phyloP scores from a whole-genome alignment of 2,797 vertebrate genomes.

The Gallirallus australis region DNA sequence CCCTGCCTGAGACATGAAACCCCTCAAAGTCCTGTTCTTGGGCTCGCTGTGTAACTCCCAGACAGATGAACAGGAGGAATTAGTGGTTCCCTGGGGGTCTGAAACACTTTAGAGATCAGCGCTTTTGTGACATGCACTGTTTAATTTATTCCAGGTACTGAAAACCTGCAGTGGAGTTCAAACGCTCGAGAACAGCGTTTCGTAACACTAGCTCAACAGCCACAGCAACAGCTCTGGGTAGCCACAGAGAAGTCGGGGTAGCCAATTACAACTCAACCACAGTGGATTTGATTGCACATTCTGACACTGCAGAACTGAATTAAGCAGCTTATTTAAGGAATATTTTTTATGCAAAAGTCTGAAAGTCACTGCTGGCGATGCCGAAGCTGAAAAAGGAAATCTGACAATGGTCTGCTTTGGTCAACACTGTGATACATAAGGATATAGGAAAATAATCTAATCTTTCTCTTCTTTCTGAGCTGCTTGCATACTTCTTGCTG shows the following conservation, averaged over 20 bases:
- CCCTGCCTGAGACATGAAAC: not conserved
- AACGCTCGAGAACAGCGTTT: not conserved
- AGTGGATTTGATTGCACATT: rapidly evolving
- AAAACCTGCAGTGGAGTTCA: not conserved
- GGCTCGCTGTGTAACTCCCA: rapidly evolving
- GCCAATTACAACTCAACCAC: not conserved
- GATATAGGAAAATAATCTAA: not conserved
- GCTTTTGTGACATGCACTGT: not conserved
- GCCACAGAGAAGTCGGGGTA: not conserved
- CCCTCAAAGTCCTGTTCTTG: not conserved
- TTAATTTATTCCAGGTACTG: not conserved
- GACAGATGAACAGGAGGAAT: not conserved
- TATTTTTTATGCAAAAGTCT: not conserved
- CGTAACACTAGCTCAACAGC: not conserved
- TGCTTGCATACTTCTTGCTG: not conserved
- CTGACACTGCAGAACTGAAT: not conserved
- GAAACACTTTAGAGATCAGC: not conserved
- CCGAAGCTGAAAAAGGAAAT: not conserved
- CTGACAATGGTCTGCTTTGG: not conserved
- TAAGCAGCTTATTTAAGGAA: not conserved
- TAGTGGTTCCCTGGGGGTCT: not conserved
- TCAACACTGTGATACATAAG: not conserved
- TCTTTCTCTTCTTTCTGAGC: not conserved
- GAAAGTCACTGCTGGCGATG: not conserved
- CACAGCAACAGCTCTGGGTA: rapidly evolving